These are phyloP conservation scores for Leuctra nigra DNA, from an alignment of 2,888 invertebrate species.

Conservation along the genomic window DNA sequence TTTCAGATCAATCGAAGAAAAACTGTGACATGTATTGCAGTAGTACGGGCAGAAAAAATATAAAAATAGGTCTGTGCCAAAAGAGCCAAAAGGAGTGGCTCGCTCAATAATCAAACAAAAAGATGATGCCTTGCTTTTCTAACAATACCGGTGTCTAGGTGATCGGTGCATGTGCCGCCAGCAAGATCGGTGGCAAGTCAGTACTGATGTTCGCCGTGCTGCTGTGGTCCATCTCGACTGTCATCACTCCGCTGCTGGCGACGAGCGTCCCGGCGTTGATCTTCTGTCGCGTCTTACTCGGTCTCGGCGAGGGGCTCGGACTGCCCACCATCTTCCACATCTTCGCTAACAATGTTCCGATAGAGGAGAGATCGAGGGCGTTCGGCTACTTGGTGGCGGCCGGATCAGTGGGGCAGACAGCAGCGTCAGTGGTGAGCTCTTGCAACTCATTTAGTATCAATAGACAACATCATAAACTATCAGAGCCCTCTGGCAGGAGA, in stretches of 20 bases:
- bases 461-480: too few species aligned
- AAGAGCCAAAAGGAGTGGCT: too few species aligned
- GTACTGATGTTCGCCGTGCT: slow-evolving; percentile 61
- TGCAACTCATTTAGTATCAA: too few species aligned
- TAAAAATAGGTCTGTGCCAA: background rate
- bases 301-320: slow-evolving; percentile 8
- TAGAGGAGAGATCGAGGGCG: slow-evolving; percentile 63
- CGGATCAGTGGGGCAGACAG: slow-evolving; percentile 68
- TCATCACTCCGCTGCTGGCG: slow-evolving; percentile 61
- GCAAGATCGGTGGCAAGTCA: slow-evolving; percentile 59
- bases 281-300: slow-evolving; percentile 53
- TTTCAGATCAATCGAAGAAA: too few species aligned
- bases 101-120: background rate
- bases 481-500: too few species aligned
- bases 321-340: slow-evolving; percentile 69
- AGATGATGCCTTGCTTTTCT: background rate
- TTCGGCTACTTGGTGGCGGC: slow-evolving; percentile 66
- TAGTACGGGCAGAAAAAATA: too few species aligned
- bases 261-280: slow-evolving; percentile 57
- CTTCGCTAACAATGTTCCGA: slow-evolving; percentile 63
- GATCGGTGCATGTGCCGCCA: slow-evolving; percentile 60
- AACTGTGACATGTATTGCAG: too few species aligned
- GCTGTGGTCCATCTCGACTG: slow-evolving; percentile 65
- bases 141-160: slow-evolving; percentile 39
- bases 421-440: slow-evolving; percentile 58